A percentile compares a stretch with the other conserved stretches of the same genome.
Evolutionary conservation across 1,140 invertebrate genomes (phyloP).

Genomic region (Asbolus verrucosus): DNA sequence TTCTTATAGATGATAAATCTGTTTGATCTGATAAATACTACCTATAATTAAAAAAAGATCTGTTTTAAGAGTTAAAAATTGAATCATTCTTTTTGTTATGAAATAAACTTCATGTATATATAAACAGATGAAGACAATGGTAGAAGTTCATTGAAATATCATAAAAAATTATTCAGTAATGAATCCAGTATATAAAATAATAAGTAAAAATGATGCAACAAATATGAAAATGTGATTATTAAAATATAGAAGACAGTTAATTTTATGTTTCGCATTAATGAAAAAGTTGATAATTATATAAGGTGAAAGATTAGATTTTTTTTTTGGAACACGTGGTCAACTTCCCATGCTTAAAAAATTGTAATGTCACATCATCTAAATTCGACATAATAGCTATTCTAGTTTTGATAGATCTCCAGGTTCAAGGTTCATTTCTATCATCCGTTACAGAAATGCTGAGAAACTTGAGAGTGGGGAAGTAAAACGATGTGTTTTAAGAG

Average conservation of each 20-base stretch:
- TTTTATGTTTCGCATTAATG: background rate
- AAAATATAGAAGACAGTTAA: background rate
- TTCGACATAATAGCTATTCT: conserved; percentile 44
- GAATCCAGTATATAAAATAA: background rate
- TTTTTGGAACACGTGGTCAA: conserved; percentile 1
- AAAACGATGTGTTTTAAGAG: conserved; percentile 61
- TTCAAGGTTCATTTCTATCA: conserved; percentile 65
- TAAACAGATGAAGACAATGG: too few species aligned
- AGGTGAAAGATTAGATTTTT: background rate
- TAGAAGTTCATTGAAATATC: too few species aligned
- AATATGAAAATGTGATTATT: background rate
- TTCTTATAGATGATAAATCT: too few species aligned
- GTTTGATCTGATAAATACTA: too few species aligned
- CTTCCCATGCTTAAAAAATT: background rate
- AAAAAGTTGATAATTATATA: background rate
- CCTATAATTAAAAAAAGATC: too few species aligned
- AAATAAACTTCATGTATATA: too few species aligned
- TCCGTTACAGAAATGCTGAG: conserved; percentile 62
- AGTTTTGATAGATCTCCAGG: conserved; percentile 60
- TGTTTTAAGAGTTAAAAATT: too few species aligned
- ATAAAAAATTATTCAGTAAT: too few species aligned
- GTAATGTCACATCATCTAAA: conserved; percentile 30
- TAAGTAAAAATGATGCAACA: conserved; percentile 2
- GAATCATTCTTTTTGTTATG: too few species aligned
- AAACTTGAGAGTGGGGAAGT: conserved; percentile 58